These are phyloP conservation scores for Fopius arisanus DNA, from an alignment of 1,140 invertebrate genomes.

Conservation along the genomic window DNA sequence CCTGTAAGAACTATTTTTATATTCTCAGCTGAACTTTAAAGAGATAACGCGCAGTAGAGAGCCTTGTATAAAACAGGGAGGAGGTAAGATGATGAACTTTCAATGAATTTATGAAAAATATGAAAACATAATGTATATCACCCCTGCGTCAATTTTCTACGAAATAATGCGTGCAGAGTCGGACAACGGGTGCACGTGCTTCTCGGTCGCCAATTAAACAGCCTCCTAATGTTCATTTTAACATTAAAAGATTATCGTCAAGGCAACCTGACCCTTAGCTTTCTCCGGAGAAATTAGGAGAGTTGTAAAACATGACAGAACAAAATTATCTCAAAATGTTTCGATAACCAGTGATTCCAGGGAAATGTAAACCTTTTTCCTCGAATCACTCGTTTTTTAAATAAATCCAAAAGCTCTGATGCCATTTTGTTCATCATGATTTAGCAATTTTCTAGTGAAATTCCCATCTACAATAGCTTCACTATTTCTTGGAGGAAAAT, in stretches of 20 bases:
- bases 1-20: conserved; percentile 46
- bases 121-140: conserved; percentile 39
- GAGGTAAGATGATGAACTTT: not conserved
- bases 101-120: not conserved
- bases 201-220: conserved; percentile 8
- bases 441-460: no score
- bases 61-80: conserved; percentile 53
- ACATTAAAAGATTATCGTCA: not conserved
- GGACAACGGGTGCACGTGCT: not conserved
- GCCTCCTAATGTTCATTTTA: not conserved
- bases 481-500: no score
- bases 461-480: no score
- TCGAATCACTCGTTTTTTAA: no score
- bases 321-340: no score
- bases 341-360: no score
- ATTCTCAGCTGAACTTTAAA: conserved; percentile 26
- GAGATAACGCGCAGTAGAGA: conserved; percentile 42
- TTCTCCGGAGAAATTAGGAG: no score
- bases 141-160: conserved; percentile 64
- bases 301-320: no score
- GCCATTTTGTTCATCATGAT: no score
- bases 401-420: no score
- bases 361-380: no score
- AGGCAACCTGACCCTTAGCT: not conserved
- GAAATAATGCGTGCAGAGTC: conserved; percentile 29